Evolutionary conservation across 2,797 vertebrate genomes (phyloP).

Genomic region (Brachyalestes nurse): DNA sequence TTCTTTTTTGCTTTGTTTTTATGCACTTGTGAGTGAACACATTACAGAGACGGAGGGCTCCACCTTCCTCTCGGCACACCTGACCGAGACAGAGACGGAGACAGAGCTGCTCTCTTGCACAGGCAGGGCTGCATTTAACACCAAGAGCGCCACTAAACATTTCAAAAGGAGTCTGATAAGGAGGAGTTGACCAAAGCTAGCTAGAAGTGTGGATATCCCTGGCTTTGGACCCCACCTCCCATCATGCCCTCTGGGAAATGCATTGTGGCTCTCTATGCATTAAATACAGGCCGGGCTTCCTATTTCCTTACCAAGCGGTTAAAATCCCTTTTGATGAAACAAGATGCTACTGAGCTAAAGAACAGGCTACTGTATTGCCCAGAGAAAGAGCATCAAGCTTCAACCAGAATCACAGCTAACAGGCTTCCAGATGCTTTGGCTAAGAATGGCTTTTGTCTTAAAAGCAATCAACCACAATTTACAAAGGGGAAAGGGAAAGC

Average conservation of each 20-base stretch:
- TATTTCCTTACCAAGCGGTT: conserved; percentile 72
- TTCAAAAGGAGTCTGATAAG: conserved; percentile 73
- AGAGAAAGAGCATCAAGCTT: conserved; percentile 64
- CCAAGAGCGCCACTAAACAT: conserved; percentile 73
- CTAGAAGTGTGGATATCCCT: conserved; percentile 52
- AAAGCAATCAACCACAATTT: conserved; percentile 80
- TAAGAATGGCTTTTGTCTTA: conserved; percentile 75
- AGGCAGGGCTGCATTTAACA: conserved; percentile 69
- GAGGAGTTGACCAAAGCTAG: conserved; percentile 63
- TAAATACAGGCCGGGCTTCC: conserved; percentile 65
- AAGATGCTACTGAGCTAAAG: conserved; percentile 72
- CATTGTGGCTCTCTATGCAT: conserved; percentile 67
- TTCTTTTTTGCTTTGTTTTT: no score
- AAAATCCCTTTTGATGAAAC: conserved; percentile 78
- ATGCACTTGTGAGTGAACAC: neutral
- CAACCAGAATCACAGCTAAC: conserved; percentile 65
- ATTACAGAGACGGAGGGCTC: neutral
- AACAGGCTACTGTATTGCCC: conserved; percentile 72
- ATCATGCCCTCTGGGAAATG: conserved; percentile 71
- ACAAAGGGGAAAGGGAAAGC: conserved; percentile 73
- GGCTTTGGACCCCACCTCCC: conserved; percentile 66
- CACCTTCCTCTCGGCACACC: no score
- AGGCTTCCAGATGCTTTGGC: conserved; percentile 61
- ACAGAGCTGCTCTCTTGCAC: conserved; percentile 54
- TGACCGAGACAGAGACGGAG: neutral